Evolutionary conservation across 2,888 invertebrate genomes (phyloP).

Genomic region (Coleophora flavipennella): DNA sequence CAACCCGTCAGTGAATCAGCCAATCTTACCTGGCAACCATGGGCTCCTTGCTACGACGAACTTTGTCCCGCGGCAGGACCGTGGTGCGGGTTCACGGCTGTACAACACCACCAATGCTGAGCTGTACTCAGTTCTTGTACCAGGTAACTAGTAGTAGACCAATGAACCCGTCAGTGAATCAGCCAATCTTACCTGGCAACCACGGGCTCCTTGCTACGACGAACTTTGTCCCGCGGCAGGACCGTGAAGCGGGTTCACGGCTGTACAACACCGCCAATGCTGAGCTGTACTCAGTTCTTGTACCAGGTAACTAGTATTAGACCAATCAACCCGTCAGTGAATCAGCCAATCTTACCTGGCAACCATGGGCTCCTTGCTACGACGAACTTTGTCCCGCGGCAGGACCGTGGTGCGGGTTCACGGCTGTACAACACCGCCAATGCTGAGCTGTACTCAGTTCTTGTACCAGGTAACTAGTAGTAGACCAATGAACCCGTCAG

Average conservation of each 20-base stretch:
- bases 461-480: too few relatives aligned
- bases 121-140: conserved; percentile 21
- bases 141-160: too few relatives aligned
- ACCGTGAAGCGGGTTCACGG: conserved; percentile 27
- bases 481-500: too few relatives aligned
- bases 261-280: conserved; percentile 17
- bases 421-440: conserved; percentile 23
- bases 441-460: too few relatives aligned
- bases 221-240: conserved; percentile 18
- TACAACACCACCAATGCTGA: conserved; percentile 13
- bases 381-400: conserved; percentile 19
- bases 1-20: conserved; percentile 26
- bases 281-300: conserved; percentile 17
- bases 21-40: conserved; percentile 15
- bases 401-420: conserved; percentile 25
- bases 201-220: conserved; percentile 13
- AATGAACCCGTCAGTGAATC: conserved; percentile 21
- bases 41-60: conserved; percentile 18
- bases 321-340: conserved; percentile 17
- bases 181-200: conserved; percentile 20
- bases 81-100: conserved; percentile 27
- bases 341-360: conserved; percentile 22
- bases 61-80: conserved; percentile 19
- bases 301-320: conserved; percentile 32
- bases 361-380: conserved; percentile 12